Evolutionary conservation across 2,888 invertebrate species (phyloP).

Genomic region (Xestia rhomboidea): DNA sequence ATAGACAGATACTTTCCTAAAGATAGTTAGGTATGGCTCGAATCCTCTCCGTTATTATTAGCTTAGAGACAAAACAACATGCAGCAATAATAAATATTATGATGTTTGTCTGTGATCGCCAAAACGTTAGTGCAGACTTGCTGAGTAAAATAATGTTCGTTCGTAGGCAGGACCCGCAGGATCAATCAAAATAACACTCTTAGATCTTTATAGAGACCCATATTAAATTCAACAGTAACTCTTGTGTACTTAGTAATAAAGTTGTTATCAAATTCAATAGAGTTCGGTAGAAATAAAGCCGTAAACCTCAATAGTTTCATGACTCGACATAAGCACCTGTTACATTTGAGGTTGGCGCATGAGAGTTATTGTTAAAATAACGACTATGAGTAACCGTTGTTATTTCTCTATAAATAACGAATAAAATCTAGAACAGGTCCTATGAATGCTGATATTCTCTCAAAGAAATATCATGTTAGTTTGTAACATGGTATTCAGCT

Average conservation of each 20-base stretch:
- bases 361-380: constrained; percentile 37
- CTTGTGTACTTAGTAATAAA: constrained; percentile 10
- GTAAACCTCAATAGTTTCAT: constrained; percentile 47
- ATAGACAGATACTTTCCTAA: too few species aligned
- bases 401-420: constrained; percentile 27
- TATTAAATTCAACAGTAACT: neutral
- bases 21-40: neutral
- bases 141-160: neutral
- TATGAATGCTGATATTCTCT: neutral
- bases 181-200: neutral
- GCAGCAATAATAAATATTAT: neutral
- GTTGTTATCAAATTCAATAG: constrained; percentile 17
- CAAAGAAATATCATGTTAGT: constrained; percentile 23
- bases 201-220: neutral
- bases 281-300: constrained; percentile 2
- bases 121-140: neutral
- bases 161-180: neutral
- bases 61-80: neutral
- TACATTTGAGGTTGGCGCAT: constrained; percentile 12
- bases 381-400: constrained; percentile 18
- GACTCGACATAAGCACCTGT: constrained; percentile 33
- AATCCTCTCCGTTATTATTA: neutral
- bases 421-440: constrained; percentile 30
- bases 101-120: neutral
- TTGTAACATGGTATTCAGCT: constrained; percentile 15